These are phyloP conservation scores for Lateolabrax maculatus DNA, from an alignment of 2,797 vertebrate genomes.

Conservation along the genomic window DNA sequence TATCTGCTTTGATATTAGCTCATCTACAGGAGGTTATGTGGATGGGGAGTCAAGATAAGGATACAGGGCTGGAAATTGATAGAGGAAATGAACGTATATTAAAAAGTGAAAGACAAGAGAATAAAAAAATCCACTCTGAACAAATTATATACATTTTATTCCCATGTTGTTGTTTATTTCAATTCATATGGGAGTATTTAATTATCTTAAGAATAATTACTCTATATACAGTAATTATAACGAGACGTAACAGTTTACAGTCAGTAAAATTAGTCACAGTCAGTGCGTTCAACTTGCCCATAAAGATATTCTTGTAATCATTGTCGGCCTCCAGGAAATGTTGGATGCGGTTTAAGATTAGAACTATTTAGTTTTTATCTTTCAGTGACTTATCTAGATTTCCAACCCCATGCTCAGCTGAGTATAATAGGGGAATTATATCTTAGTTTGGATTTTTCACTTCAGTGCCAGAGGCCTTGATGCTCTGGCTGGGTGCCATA, in stretches of 20 bases:
- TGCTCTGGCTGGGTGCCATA: conserved; percentile 66
- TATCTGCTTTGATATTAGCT: conserved; percentile 73
- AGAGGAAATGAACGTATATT: conserved; percentile 17
- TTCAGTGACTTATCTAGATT: conserved; percentile 13
- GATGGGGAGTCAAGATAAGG: conserved; percentile 37
- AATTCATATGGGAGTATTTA: not conserved
- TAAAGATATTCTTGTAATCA: not conserved
- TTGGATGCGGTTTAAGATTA: conserved; percentile 25
- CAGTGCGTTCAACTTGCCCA: not conserved
- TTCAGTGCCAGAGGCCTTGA: conserved; percentile 30
- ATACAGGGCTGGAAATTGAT: conserved; percentile 23
- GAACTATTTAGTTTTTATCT: conserved; percentile 23
- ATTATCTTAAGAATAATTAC: conserved; percentile 20
- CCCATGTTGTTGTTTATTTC: not conserved
- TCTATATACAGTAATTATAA: conserved; percentile 18
- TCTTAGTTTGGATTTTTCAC: conserved; percentile 28
- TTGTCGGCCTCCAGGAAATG: conserved; percentile 8
- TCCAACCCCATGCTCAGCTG: conserved; percentile 25
- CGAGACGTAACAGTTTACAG: not conserved
- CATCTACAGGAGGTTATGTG: conserved; percentile 56
- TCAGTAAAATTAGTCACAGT: conserved; percentile 17
- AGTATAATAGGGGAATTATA: conserved; percentile 41
- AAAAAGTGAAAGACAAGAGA: not conserved
- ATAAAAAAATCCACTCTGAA: not conserved
- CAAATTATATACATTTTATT: not conserved